Base-by-base conservation (phyloP, 2,888 invertebrate species). In the Dolichopus griseipennis region DNA sequence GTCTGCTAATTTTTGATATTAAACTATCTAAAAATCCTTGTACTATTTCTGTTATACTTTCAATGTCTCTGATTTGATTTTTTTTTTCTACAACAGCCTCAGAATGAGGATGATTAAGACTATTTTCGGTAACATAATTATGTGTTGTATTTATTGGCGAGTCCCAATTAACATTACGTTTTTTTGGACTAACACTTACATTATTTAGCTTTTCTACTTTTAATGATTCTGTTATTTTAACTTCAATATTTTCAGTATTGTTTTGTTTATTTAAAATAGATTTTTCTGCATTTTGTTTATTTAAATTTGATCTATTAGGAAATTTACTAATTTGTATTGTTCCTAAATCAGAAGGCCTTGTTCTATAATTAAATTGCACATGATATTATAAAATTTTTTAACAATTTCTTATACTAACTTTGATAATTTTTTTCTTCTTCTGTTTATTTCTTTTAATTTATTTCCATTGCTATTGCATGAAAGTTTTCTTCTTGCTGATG, bases 131-230 rank as follows among this genome's bases (percentile, higher is more conserved):
- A 43, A 78, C 78, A 69, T 75, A 78, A 67, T 79, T 79, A 65
- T 81, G 78, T 61, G 81, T 77, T 15, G 81, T 79, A 65, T 81
- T 78, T 61, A 81, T 77, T 15, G 81, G 78, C 8, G 78, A 79
- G 61, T 81, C 78, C 81, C 81, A 81, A 71, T 81, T 80, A 18
- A 81, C 82, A 71, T 79, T 82, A 3, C 81, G 78, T 69, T 81
- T 81, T 70, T 78, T 78, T 64, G 69, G 61, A 67, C 73, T 75
- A n/a, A 74, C 75, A 37, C 71, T 65, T 10, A 68, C 64, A n/a
- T 66, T 18, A 52, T 18, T 52, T 52, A 18, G 5, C 9, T 52
- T n/a, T 18, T 52, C 52, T 18, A 52, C 52, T 52, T 52, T 52
- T 18, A 18, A 18, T 52, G 52, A 52, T 18, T 52, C 52, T 52